Conservation (phyloP, 2,888 invertebrate species). For the Bellardia bayeri region DNA sequence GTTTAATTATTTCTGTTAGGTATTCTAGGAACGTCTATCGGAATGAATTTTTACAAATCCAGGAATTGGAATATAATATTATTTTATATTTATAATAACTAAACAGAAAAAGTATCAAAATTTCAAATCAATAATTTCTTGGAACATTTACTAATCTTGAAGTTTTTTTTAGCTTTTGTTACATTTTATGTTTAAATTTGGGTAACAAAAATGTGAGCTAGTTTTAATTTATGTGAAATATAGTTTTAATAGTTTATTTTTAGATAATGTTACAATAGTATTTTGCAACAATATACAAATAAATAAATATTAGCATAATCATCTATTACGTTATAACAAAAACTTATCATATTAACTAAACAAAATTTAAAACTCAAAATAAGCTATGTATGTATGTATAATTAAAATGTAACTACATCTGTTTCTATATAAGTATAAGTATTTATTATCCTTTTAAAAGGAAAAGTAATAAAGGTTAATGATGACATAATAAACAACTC, state of each 20-base stretch:
- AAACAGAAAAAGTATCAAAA: too few relatives aligned
- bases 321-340: not conserved
- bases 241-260: not conserved
- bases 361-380: not conserved
- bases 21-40: too few relatives aligned
- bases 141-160: too few relatives aligned
- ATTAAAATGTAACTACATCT: not conserved
- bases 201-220: too few relatives aligned
- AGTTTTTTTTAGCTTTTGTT: too few relatives aligned
- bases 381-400: too few relatives aligned
- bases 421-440: not conserved
- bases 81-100: too few relatives aligned
- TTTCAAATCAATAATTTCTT: too few relatives aligned
- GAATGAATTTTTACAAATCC: too few relatives aligned
- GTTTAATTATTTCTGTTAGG: too few relatives aligned
- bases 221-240: not conserved
- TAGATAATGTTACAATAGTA: not conserved
- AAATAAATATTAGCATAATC: not conserved
- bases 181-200: not conserved
- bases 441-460: slow-evolving; percentile 6
- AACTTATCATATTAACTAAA: not conserved
- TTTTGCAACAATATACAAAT: not conserved
- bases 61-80: too few relatives aligned
- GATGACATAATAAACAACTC: not conserved
- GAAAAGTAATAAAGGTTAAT: not conserved